Conservation (phyloP, 2,888 invertebrate genomes). For the Drosophila parthenogenetica region DNA sequence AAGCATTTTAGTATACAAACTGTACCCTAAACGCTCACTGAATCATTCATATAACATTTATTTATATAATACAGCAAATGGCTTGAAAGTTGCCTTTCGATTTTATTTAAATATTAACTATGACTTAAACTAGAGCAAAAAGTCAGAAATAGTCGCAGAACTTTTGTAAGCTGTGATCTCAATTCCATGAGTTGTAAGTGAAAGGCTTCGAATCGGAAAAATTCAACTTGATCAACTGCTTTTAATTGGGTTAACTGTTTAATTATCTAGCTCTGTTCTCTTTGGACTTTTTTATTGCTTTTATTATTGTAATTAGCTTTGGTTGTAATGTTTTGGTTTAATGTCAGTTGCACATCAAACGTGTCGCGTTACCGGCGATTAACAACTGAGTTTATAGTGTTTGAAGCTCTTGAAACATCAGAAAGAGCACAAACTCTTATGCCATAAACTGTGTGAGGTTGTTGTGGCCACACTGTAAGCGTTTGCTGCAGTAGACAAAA, state of each 20-base stretch:
- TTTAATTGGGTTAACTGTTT: constrained; percentile 58
- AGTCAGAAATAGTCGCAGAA: constrained; percentile 6
- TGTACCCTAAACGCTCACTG: background rate
- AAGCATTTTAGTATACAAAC: constrained; percentile 22
- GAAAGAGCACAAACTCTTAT: too few species aligned
- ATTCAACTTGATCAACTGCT: constrained; percentile 36
- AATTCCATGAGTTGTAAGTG: constrained; percentile 46
- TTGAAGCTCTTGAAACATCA: constrained; percentile 26
- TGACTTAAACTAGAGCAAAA: constrained; percentile 17
- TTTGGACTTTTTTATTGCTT: constrained; percentile 19
- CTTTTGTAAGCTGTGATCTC: background rate
- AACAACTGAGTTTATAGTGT: constrained; percentile 22
- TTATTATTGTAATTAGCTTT: constrained; percentile 44
- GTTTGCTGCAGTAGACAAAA: constrained; percentile 37
- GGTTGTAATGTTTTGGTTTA: constrained; percentile 52
- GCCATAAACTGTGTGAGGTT: constrained; percentile 6
- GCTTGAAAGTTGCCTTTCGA: constrained; percentile 21
- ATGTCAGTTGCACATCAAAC: constrained; percentile 66
- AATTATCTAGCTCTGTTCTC: constrained; percentile 41
- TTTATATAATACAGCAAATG: constrained; percentile 5
- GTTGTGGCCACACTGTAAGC: too few species aligned
- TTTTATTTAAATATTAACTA: background rate
- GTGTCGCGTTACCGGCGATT: constrained; percentile 44
- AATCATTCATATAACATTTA: constrained; percentile 2
- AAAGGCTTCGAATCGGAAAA: constrained; percentile 47